Conservation (phyloP, 2,797 vertebrate genomes). For the Acanthornis magna region DNA sequence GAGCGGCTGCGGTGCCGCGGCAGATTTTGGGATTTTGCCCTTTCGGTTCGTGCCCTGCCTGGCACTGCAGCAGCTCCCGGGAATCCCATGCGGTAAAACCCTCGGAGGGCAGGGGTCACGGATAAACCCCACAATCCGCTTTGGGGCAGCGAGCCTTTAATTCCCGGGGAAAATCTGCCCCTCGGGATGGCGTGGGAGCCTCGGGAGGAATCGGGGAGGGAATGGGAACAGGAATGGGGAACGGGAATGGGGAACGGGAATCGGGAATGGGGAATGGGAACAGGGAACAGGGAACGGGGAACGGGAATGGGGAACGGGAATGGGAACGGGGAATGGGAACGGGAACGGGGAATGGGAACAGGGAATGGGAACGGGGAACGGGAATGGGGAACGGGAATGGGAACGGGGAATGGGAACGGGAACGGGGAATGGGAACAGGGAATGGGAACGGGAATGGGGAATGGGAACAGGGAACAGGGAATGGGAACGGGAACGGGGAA, state of each 20-base stretch:
- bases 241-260: too few relatives aligned
- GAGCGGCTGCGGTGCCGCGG: neutral
- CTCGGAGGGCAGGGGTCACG: too few relatives aligned
- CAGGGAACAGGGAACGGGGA: too few relatives aligned
- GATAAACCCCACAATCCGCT: neutral
- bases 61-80: neutral
- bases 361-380: too few relatives aligned
- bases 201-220: neutral
- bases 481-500: too few relatives aligned
- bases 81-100: neutral
- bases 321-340: neutral
- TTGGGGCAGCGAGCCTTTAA: neutral
- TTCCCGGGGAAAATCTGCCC: neutral
- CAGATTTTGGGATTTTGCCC: neutral
- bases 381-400: too few relatives aligned
- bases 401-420: too few relatives aligned
- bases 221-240: too few relatives aligned
- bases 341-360: neutral
- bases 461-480: neutral
- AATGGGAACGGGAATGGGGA: too few relatives aligned
- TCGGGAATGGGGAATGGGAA: too few relatives aligned
- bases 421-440: too few relatives aligned
- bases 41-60: neutral
- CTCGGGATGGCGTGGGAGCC: fast-evolving
- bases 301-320: too few relatives aligned